Base-by-base conservation (phyloP, 2,113 vertebrate genomes). In the Pachyramphus minor region DNA sequence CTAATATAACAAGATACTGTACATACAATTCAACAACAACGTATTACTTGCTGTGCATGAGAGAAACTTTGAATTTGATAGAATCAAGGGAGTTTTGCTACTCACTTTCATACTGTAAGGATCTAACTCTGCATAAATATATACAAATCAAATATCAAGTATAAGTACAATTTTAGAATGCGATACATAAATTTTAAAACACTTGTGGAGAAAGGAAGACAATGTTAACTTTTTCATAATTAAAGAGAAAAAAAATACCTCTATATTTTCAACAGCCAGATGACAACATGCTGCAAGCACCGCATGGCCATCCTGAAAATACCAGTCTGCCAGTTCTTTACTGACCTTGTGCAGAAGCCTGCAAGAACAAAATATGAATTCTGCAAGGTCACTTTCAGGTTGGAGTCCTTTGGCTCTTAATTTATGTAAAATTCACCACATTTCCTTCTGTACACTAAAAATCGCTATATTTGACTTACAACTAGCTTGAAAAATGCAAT, bases 251-350 rank as follows among this genome's bases (percentile, higher is more conserved):
- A 52, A 91, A 80, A 15, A 76, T 98, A 99, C 99, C 99, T 99
- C 98, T 84, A 98, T 96, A 73, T 99, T 98, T 93, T 99, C 99
- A 45, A 99, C 98, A 56, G 99, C 98, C 31, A 99, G 97, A 95
- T 99, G 98, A 95, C 99, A 99, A 97, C 99, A 99, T 1, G 99
- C 98, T 6, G 99, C 99, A 50, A 99, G 97, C 6, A 99, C 98
- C 12, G 99, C 98, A 67, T 84, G 97, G 5, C 99, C 99, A 21
- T 99, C 98, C 96, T 99, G 99, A 90, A 99, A 99, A 98, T 99
- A 99, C 98, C 99, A 99, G 90, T 99, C 99, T 5, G 99, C 99
- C 30, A 99, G 98, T 30, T 99, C 99, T 77, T 97, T 63, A 94
- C 98, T 99, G 78, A 99, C 99, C 6, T 97, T 84, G 44, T 98